A percentile compares a stretch with the other conserved stretches of the same genome.
Conservation (phyloP, 2,888 invertebrate species). For the Stegana nigrithorax region DNA sequence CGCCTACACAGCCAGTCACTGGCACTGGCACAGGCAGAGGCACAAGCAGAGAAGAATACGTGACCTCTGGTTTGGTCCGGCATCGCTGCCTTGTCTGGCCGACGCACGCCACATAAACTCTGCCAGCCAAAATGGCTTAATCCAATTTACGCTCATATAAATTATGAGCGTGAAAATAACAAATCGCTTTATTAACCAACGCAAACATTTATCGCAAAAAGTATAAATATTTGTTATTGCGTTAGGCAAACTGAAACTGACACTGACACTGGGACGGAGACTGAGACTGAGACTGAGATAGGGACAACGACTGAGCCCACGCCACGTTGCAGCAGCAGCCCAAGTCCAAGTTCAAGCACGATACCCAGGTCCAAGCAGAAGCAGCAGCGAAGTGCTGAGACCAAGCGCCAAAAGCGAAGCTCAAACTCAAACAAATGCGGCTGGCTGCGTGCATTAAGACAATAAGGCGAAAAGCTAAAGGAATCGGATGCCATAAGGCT, state of each 20-base stretch:
- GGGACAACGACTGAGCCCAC: slow-evolving; percentile 16
- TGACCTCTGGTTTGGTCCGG: no score
- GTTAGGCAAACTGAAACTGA: slow-evolving; percentile 47
- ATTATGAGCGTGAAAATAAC: slow-evolving; percentile 59
- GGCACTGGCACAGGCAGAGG: not conserved
- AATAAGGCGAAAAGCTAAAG: not conserved
- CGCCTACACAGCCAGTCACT: not conserved
- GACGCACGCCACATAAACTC: no score
- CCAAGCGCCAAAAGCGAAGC: not conserved
- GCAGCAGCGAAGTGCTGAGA: not conserved
- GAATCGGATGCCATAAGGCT: not conserved
- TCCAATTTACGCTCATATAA: slow-evolving; percentile 55
- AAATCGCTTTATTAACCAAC: slow-evolving; percentile 63
- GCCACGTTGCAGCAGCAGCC: not conserved
- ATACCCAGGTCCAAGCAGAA: not conserved
- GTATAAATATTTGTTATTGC: slow-evolving; percentile 67
- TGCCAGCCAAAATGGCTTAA: slow-evolving; percentile 36
- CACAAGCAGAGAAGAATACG: not conserved
- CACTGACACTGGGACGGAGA: not conserved
- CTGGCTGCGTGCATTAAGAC: no score
- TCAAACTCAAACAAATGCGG: not conserved
- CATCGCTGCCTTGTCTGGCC: no score
- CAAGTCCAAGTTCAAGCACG: not conserved
- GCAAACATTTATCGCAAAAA: slow-evolving; percentile 64
- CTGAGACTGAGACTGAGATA: not conserved